Conservation (phyloP, 2,888 invertebrate species). For the Linyphia triangularis region DNA sequence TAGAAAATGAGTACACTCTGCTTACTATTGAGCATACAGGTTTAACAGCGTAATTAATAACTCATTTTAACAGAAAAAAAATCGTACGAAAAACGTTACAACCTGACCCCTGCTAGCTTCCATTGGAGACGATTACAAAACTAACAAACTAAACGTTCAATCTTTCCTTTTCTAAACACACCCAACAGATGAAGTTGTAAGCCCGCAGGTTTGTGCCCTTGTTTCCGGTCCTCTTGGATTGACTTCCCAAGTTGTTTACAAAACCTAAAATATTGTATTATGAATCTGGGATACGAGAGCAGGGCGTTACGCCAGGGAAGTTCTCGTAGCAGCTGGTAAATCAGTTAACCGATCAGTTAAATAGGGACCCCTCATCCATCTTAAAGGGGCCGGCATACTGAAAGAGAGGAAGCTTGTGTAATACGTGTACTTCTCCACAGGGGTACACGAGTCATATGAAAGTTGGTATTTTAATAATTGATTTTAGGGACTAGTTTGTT, state of each 20-base stretch:
- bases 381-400: slow-evolving; percentile 12
- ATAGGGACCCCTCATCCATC: slow-evolving; percentile 45
- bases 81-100: too few relatives aligned
- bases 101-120: too few relatives aligned
- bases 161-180: neutral
- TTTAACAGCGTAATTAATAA: too few relatives aligned
- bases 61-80: too few relatives aligned
- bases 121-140: neutral
- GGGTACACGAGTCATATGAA: neutral
- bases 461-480: neutral
- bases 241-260: slow-evolving; percentile 51
- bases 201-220: neutral
- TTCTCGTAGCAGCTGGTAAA: slow-evolving; percentile 71
- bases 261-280: slow-evolving; percentile 12
- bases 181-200: slow-evolving; percentile 19
- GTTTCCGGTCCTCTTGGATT: slow-evolving; percentile 6
- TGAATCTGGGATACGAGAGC: neutral
- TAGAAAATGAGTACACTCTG: too few relatives aligned
- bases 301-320: slow-evolving; percentile 45
- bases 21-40: too few relatives aligned
- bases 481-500: neutral
- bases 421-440: slow-evolving; percentile 25
- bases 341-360: slow-evolving; percentile 58
- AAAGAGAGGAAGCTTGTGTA: slow-evolving; percentile 37
- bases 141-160: neutral